Evolutionary conservation across 2,888 invertebrate species (phyloP), one percentile per base, ranked within the genome.

Genomic region (Mycalesis mineus): DNA sequence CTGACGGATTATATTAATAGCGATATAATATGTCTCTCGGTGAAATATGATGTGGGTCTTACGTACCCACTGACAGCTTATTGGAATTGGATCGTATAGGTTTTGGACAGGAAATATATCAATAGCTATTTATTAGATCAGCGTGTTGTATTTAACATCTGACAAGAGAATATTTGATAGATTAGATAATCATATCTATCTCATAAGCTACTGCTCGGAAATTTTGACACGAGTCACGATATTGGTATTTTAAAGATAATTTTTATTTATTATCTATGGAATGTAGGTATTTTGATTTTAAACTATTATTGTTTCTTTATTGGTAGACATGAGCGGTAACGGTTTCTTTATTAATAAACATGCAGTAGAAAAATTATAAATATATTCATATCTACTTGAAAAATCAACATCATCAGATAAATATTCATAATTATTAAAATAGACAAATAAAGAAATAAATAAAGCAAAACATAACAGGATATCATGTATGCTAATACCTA

Each of bases 1-100:
- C 55, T 51, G 55, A 48, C 51, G 47, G 55, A 55, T 58, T 58
- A 54, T 51, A 54, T 56, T 58, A 58, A 61, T 61, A 50, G 49
- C 53, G 56, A 42, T 58, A 61, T 61, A 53, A 56, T 58, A 56
- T 42, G 53, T 47, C 54, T 57, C 57, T 57, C 45, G 50, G 52
- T 57, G 57, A 54, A 57, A 61, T 53, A 61, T 54, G 58, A 53
- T 40, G 55, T 54, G 15, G 56, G 41, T 61, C 50, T 58, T 50
- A 52, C 53, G 41, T 54, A 29, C 40, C 33, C 47, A 14, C 40
- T 53, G 49, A 41, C 45, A 33, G 49, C 49, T 49, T 49, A 54
- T 36, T 52, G 14, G 47, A 49, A 51, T 48, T 45, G 40, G 50
- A 57, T 45, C 44, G 28, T 22, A 58, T 40, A 44, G n/a, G 22